A percentile compares a stretch with the other conserved stretches of the same genome.
phyloP scores from a whole-genome alignment of 2,113 vertebrate species.

The Peromyscus leucopus region DNA sequence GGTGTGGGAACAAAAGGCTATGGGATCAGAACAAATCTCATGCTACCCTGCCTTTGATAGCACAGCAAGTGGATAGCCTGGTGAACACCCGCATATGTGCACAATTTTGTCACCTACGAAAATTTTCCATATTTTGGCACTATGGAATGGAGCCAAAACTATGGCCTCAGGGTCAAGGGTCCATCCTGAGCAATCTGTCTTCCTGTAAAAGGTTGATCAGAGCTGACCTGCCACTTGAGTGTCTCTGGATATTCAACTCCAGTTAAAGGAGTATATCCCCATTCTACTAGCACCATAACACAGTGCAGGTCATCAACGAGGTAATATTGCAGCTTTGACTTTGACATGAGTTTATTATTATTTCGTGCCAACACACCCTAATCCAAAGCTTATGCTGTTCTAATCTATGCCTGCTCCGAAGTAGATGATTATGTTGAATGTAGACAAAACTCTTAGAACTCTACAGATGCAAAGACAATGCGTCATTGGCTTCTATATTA shows the following conservation, averaged over 20 bases:
- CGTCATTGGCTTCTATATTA: neutral
- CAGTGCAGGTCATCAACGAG: constrained; percentile 77
- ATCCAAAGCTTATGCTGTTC: constrained; percentile 78
- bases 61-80: neutral
- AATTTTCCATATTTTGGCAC: neutral
- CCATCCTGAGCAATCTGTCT: neutral
- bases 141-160: constrained; percentile 7
- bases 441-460: constrained; percentile 1
- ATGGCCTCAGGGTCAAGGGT: neutral
- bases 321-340: constrained; percentile 82
- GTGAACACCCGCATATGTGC: neutral
- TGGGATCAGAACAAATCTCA: neutral
- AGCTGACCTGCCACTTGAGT: neutral
- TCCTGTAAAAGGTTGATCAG: constrained; percentile 9
- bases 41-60: neutral
- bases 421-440: constrained; percentile 60
- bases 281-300: constrained; percentile 83
- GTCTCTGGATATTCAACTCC: constrained; percentile 17
- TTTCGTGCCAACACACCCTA: constrained; percentile 80
- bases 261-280: constrained; percentile 79
- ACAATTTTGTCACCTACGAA: neutral
- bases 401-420: constrained; percentile 61
- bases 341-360: constrained; percentile 84
- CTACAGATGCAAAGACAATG: constrained; percentile 43
- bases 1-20: constrained; percentile 13